Conservation (phyloP, 1,140 invertebrate species). For the Bicyclus anynana region DNA sequence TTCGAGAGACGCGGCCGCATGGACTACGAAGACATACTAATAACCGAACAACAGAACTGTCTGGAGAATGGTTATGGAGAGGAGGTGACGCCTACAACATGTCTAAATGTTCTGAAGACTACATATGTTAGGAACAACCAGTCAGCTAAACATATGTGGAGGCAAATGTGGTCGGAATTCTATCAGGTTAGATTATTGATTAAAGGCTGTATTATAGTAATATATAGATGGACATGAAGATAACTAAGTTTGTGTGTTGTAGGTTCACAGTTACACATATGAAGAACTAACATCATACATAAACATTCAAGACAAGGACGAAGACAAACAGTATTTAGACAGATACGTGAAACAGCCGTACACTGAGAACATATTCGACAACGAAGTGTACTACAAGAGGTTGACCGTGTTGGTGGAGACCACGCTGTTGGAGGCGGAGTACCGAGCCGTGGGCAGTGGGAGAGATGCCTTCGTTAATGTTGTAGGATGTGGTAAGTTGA, state of each 20-base stretch:
- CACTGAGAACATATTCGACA: constrained; percentile 47
- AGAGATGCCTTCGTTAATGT: constrained; percentile 41
- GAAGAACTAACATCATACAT: constrained; percentile 49
- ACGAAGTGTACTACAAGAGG: constrained; percentile 63
- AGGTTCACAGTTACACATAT: constrained; percentile 62
- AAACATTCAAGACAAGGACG: constrained; percentile 40
- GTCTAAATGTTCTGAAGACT: constrained; percentile 58
- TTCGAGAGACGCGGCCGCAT: constrained; percentile 63
- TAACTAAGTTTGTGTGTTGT: not conserved
- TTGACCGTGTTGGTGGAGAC: constrained; percentile 45
- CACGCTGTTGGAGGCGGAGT: constrained; percentile 43
- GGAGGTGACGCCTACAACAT: constrained; percentile 55
- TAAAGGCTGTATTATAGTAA: not conserved
- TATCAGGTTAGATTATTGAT: constrained; percentile 51
- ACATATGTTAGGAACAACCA: constrained; percentile 60
- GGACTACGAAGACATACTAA: constrained; percentile 73
- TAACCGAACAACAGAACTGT: constrained; percentile 64
- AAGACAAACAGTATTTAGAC: constrained; percentile 48
- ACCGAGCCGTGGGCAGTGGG: constrained; percentile 25
- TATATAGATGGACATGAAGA: too few relatives aligned
- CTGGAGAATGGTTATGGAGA: constrained; percentile 63
- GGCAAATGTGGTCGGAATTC: constrained; percentile 65
- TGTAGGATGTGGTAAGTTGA: constrained; percentile 54
- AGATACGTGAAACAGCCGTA: constrained; percentile 43
- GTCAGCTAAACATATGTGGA: constrained; percentile 56